A percentile compares a stretch with the other conserved stretches of the same genome.
phyloP scores from a whole-genome alignment of 2,113 vertebrate genomes.

The Aegithalos caudatus region DNA sequence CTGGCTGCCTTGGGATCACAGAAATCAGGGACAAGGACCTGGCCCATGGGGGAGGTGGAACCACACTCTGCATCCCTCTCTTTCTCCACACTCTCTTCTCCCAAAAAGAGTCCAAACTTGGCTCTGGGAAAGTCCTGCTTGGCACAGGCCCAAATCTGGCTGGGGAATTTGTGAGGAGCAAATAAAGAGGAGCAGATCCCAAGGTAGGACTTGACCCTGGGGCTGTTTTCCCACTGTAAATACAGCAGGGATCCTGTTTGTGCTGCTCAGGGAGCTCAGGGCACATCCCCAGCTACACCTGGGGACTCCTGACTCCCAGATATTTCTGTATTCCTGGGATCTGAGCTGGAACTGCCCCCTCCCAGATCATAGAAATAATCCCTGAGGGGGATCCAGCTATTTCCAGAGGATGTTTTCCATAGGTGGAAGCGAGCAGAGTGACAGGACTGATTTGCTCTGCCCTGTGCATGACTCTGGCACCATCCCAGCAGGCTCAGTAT shows the following conservation, averaged over 20 bases:
- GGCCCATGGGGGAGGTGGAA: background rate
- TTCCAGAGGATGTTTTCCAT: background rate
- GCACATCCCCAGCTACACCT: background rate
- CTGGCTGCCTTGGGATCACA: background rate
- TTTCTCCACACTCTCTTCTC: background rate
- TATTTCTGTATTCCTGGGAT: background rate
- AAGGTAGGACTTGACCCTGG: background rate
- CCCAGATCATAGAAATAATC: background rate
- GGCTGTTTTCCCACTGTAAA: background rate
- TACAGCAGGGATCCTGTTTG: background rate
- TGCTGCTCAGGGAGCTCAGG: background rate
- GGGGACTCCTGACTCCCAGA: background rate
- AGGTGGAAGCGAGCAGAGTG: background rate
- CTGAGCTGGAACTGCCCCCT: fast-evolving
- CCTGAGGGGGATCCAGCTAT: background rate
- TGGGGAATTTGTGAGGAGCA: too few species aligned
- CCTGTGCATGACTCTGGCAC: fast-evolving
- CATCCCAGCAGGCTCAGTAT: background rate
- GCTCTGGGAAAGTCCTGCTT: background rate
- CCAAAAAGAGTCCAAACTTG: background rate
- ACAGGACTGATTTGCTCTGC: background rate
- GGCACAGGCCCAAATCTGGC: background rate
- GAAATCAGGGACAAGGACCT: background rate
- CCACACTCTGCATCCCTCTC: background rate
- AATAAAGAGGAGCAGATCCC: background rate